phyloP scores from a whole-genome alignment of 2,888 invertebrate genomes.

The Drosophila kuntzei region DNA sequence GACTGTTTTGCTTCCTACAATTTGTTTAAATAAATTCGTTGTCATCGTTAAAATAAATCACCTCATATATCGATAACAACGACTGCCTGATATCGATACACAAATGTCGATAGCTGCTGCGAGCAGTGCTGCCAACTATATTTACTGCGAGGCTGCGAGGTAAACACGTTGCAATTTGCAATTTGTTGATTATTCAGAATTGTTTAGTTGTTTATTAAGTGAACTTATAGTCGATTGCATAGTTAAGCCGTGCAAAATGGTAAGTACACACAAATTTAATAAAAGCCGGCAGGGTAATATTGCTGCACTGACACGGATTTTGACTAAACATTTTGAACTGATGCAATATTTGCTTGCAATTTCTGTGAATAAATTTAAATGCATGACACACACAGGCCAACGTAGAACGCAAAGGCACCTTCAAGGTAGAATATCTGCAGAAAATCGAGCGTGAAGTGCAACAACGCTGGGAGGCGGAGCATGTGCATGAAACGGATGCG shows the following conservation, averaged over 20 bases:
- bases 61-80: conserved; percentile 38
- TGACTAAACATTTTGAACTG: conserved; percentile 42
- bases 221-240: conserved; percentile 8
- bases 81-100: neutral
- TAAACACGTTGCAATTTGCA: conserved; percentile 74
- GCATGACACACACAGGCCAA: conserved; percentile 70
- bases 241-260: conserved; percentile 35
- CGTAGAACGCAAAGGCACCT: conserved; percentile 95
- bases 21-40: neutral
- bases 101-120: conserved; percentile 22
- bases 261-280: conserved; percentile 3
- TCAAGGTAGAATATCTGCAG: conserved; percentile 96
- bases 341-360: conserved; percentile 55
- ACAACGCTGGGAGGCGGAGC: conserved; percentile 92
- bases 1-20: neutral
- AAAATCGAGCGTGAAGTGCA: conserved; percentile 95
- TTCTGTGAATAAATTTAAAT: neutral
- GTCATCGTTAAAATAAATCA: neutral
- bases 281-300: neutral
- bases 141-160: too few relatives aligned
- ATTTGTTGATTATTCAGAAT: conserved; percentile 15
- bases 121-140: too few relatives aligned
- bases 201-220: conserved; percentile 28
- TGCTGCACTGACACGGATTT: neutral
- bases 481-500: conserved; percentile 93